Evolutionary conservation across 2,797 vertebrate species (phyloP).

Genomic region (Dromococcyx pavoninus): DNA sequence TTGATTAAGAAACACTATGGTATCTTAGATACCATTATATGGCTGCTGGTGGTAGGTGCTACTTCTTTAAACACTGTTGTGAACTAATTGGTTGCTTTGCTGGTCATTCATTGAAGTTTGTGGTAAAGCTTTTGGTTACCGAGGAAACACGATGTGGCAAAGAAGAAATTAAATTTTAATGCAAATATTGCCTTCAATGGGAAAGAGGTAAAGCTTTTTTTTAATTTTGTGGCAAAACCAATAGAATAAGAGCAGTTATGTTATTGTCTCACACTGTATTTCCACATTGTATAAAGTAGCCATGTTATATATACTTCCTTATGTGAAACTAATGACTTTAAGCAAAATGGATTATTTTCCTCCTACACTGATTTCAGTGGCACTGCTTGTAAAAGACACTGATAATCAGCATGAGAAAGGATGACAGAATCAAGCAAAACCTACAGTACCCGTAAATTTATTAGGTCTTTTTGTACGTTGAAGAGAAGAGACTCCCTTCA

Average conservation of each 20-base stretch:
- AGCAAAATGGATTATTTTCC: neutral
- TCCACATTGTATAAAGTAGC: neutral
- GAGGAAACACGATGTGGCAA: neutral
- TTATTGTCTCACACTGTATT: neutral
- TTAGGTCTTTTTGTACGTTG: slow-evolving; percentile 25
- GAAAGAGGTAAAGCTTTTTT: neutral
- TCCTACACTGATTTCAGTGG: neutral
- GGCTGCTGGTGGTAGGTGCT: neutral
- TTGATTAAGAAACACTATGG: neutral
- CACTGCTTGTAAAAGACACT: neutral
- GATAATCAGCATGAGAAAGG: neutral
- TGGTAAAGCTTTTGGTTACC: neutral
- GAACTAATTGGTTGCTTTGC: neutral
- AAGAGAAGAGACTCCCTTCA: slow-evolving; percentile 17
- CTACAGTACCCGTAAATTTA: slow-evolving; percentile 20
- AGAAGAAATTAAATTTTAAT: neutral
- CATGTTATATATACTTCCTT: neutral
- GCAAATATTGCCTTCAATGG: neutral
- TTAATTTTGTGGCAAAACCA: neutral
- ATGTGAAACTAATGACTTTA: neutral
- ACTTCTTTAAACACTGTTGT: neutral
- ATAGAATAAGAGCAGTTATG: neutral
- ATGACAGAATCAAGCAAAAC: neutral
- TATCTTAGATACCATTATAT: neutral
- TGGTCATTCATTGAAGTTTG: neutral